A percentile compares a stretch with the other conserved stretches of the same genome.
Conservation (phyloP, 2,113 vertebrate species). For the Xenus cinereus region DNA sequence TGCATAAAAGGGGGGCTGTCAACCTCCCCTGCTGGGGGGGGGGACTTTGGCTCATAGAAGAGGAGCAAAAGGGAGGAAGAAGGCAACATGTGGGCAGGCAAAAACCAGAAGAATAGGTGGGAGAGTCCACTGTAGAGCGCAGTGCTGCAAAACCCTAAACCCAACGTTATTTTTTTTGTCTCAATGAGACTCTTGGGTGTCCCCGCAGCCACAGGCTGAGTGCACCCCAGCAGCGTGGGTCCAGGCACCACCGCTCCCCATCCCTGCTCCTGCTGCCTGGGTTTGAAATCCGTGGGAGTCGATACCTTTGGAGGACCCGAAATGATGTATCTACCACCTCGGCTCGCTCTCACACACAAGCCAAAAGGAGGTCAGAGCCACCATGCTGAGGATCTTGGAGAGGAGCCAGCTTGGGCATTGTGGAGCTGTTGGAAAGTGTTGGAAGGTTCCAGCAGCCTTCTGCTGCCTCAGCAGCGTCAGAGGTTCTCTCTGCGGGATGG, state of each 20-base stretch:
- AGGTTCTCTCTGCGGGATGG: fast-evolving
- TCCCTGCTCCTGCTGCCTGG: background rate
- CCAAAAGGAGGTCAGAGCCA: background rate
- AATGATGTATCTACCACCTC: background rate
- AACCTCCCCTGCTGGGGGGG: background rate
- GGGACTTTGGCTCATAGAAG: background rate
- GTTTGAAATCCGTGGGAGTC: background rate
- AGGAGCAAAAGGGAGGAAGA: background rate
- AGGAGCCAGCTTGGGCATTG: background rate
- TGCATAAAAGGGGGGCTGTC: background rate
- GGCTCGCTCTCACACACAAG: background rate
- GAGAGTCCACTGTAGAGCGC: background rate
- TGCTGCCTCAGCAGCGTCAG: background rate
- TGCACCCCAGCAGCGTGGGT: background rate
- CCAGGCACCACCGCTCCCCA: background rate
- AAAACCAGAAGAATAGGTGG: background rate
- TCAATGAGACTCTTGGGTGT: background rate
- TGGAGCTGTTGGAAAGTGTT: background rate
- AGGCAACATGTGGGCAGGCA: fast-evolving
- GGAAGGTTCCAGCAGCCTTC: background rate
- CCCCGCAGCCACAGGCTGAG: background rate
- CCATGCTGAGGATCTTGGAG: fast-evolving
- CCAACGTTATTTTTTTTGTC: fast-evolving
- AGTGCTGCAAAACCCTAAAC: background rate
- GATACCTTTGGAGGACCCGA: background rate